Conservation (phyloP, 2,113 vertebrate species). For the Coregonus clupeaformis region DNA sequence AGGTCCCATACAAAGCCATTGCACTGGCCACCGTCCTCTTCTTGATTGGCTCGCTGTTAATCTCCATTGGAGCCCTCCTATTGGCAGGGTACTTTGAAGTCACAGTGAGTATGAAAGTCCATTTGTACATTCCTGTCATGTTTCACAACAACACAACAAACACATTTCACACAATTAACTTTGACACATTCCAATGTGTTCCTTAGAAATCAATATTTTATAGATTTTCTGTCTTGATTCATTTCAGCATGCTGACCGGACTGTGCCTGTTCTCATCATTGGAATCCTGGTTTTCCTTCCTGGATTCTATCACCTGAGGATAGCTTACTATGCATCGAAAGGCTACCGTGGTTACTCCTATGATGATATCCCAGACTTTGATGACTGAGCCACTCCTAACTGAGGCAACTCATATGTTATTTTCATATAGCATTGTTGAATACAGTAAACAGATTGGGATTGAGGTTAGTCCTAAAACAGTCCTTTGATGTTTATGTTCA, state of each 20-base stretch:
- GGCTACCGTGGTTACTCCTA: slow-evolving; percentile 97
- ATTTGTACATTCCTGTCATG: not conserved
- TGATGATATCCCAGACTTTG: slow-evolving; percentile 96
- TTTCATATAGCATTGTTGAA: not conserved
- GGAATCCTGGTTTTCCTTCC: slow-evolving; percentile 96
- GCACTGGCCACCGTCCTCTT: slow-evolving; percentile 88
- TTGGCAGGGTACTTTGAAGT: slow-evolving; percentile 90
- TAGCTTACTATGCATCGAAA: slow-evolving; percentile 92
- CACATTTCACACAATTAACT: not conserved
- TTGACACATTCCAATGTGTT: not conserved
- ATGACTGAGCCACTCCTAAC: slow-evolving; percentile 75
- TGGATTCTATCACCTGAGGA: slow-evolving; percentile 94
- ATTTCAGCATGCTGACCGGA: slow-evolving; percentile 86
- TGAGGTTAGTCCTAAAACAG: not conserved
- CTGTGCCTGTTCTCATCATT: slow-evolving; percentile 90
- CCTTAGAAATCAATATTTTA: slow-evolving; percentile 73
- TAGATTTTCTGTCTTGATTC: slow-evolving; percentile 10
- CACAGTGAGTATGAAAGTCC: slow-evolving; percentile 77
- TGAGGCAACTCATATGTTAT: not conserved
- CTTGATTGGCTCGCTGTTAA: slow-evolving; percentile 89
- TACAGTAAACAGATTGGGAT: not conserved
- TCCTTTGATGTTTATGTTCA: not conserved
- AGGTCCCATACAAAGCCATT: slow-evolving; percentile 97
- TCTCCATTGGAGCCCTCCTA: slow-evolving; percentile 89
- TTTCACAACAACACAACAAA: too few species aligned